These are phyloP conservation scores for Trachymyrmex septentrionalis DNA, from an alignment of 1,140 invertebrate genomes.

Conservation along the genomic window DNA sequence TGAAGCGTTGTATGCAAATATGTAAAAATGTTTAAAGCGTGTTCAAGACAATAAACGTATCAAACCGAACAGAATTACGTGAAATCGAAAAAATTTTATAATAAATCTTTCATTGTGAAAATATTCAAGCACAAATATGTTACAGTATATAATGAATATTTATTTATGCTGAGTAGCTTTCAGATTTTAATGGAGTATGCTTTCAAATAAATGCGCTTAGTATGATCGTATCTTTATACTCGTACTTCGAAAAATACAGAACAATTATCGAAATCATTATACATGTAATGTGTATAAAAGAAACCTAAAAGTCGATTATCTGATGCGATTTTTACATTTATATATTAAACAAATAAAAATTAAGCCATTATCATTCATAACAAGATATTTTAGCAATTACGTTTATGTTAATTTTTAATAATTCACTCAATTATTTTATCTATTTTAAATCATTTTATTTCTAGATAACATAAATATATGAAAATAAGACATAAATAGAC, in stretches of 20 bases:
- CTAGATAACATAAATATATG: not conserved
- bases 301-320: not conserved
- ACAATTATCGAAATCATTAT: not conserved
- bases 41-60: not conserved
- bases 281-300: not conserved
- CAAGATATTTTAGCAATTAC: not conserved
- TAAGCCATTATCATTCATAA: not conserved
- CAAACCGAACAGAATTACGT: not conserved
- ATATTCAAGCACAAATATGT: not conserved
- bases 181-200: not conserved
- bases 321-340: not conserved
- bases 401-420: slow-evolving; percentile 13
- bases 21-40: slow-evolving; percentile 9
- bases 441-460: not conserved
- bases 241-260: not conserved
- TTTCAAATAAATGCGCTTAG: slow-evolving; percentile 8
- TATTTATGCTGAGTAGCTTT: slow-evolving; percentile 25
- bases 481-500: slow-evolving; percentile 1
- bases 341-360: not conserved
- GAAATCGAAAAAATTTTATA: slow-evolving; percentile 5
- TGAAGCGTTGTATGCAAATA: not conserved
- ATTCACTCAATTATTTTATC: not conserved
- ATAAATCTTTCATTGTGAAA: slow-evolving; percentile 26
- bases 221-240: not conserved
- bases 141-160: slow-evolving; percentile 18